Evolutionary conservation across 2,888 invertebrate species (phyloP), one percentile per base, ranked within the genome.

Genomic region (Drosophila histrio): DNA sequence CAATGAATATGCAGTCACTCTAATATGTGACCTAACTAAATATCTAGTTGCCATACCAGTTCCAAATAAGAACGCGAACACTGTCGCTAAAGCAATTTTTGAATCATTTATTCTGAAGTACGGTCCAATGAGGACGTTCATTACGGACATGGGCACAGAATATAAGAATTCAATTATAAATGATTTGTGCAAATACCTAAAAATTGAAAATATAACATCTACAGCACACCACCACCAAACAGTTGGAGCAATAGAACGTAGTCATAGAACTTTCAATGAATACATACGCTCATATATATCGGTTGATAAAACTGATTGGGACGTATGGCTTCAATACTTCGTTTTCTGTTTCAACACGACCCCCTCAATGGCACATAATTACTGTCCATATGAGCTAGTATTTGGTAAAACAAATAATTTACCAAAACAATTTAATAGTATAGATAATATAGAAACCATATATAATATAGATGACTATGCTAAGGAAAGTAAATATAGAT

Each of bases 241-340:
- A 21, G 39, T 39, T n/a, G n/a, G n/a, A n/a, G n/a, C n/a, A n/a
- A n/a, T n/a, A n/a, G n/a, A n/a, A n/a, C n/a, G n/a, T n/a, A n/a
- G n/a, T n/a, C n/a, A n/a, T n/a, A n/a, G n/a, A n/a, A n/a, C n/a
- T n/a, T n/a, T n/a, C n/a, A n/a, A 49, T 32, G 36, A 50, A 1
- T 44, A 43, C 43, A 54, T 41, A 41, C 28, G 52, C 2, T 44
- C 54, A 15, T 56, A 56, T 13, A 56, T 57, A 46, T 57, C 38
- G 11, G 26, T 21, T 30, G 44, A 46, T 57, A 57, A 46, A 46
- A 38, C 56, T 21, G 56, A 57, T 38, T 57, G 56, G 56, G 56
- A 57, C 46, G 30, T 46, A 57, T 57, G 44, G 56, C 11, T 57
- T 11, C 44, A 47, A 39, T 47, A 57, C n/a, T 57, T 57, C 17